Conservation (phyloP, 2,113 vertebrate genomes). For the Sardina pilchardus region DNA sequence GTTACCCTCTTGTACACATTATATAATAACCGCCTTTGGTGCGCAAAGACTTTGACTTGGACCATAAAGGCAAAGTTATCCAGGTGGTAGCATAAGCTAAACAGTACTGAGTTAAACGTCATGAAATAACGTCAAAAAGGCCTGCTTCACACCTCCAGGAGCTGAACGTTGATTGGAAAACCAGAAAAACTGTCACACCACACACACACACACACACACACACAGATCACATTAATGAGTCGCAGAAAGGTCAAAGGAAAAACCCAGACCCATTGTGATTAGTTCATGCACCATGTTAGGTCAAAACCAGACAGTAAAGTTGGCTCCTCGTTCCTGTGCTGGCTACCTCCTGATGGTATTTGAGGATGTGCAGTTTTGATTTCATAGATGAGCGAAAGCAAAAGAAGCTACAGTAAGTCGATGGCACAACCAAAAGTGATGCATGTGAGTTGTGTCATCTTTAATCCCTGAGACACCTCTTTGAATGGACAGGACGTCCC, state of each 20-base stretch:
- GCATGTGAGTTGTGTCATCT: background rate
- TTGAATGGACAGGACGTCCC: background rate
- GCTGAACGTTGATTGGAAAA: background rate
- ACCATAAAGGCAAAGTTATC: slow-evolving; percentile 28
- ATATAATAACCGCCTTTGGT: background rate
- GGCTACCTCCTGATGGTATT: background rate
- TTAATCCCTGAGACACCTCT: background rate
- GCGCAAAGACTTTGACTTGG: slow-evolving; percentile 2
- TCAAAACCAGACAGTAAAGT: background rate
- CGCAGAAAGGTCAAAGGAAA: background rate
- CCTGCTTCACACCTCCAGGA: slow-evolving; percentile 12
- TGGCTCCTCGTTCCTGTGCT: background rate
- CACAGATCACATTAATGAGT: background rate
- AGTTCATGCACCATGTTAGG: slow-evolving; percentile 11
- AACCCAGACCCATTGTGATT: slow-evolving; percentile 1
- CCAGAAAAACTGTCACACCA: background rate
- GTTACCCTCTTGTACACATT: background rate
- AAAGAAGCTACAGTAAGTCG: slow-evolving; percentile 13
- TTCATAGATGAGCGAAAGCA: background rate
- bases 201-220: background rate
- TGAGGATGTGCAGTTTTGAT: background rate
- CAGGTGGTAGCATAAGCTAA: background rate
- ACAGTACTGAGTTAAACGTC: background rate
- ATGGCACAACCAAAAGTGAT: background rate
- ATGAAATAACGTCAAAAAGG: background rate